Conservation (phyloP, 2,113 vertebrate species). For the Neodontobutis hainanensis region DNA sequence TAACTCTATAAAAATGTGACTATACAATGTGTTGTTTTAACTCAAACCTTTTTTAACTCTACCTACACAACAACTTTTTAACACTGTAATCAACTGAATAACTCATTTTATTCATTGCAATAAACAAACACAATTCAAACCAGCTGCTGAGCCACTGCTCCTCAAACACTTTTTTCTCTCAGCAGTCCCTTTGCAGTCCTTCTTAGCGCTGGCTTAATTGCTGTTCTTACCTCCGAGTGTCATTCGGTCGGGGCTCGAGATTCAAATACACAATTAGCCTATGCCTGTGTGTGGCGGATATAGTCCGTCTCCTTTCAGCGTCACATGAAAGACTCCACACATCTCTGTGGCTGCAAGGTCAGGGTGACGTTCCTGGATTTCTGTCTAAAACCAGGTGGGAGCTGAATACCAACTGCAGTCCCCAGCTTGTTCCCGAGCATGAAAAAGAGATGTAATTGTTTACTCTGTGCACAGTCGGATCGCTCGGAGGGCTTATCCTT, state of each 20-base stretch:
- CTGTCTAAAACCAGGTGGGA: constrained; percentile 39
- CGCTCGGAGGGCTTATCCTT: constrained; percentile 57
- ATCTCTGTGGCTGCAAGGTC: constrained; percentile 53
- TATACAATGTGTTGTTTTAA: too few relatives aligned
- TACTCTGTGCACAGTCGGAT: constrained; percentile 54
- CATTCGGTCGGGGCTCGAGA: constrained; percentile 47
- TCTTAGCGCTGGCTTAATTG: constrained; percentile 45
- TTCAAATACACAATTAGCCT: constrained; percentile 68
- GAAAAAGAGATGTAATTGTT: constrained; percentile 68
- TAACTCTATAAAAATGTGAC: too few relatives aligned
- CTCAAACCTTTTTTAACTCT: not conserved
- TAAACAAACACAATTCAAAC: constrained; percentile 59
- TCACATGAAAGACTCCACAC: constrained; percentile 42
- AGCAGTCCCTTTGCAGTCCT: constrained; percentile 11
- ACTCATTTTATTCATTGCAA: constrained; percentile 55
- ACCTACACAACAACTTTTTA: constrained; percentile 7
- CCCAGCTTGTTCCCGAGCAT: constrained; percentile 39
- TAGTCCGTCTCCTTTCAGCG: constrained; percentile 10
- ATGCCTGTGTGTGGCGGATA: constrained; percentile 37
- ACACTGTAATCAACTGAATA: constrained; percentile 23
- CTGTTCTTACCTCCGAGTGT: constrained; percentile 41
- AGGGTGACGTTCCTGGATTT: constrained; percentile 17
- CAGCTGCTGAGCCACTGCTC: constrained; percentile 44
- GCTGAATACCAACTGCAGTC: constrained; percentile 35
- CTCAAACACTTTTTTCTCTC: constrained; percentile 22